phyloP scores from a whole-genome alignment of 2,888 invertebrate genomes.

The Chymomyza fuscimana region DNA sequence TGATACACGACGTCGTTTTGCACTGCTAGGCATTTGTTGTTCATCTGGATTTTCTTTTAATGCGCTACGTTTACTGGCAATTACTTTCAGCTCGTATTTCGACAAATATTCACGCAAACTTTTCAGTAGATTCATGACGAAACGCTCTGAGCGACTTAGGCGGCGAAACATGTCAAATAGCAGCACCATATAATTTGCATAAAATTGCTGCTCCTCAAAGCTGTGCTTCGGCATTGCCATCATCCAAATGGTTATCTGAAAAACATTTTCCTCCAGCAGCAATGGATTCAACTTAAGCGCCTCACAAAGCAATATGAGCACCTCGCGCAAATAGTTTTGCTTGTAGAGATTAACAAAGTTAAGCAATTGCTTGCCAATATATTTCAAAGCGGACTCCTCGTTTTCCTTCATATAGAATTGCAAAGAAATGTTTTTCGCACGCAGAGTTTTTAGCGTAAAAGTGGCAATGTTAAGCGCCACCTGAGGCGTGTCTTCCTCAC shows the following conservation, averaged over 20 bases:
- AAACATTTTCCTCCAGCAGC: slow-evolving; percentile 72
- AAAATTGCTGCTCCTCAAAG: slow-evolving; percentile 48
- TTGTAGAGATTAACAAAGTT: slow-evolving; percentile 36
- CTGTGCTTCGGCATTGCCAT: slow-evolving; percentile 61
- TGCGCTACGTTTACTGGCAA: slow-evolving; percentile 18
- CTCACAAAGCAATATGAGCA: slow-evolving; percentile 71
- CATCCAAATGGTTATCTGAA: slow-evolving; percentile 72
- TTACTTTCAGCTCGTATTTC: slow-evolving; percentile 32
- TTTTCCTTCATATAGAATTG: slow-evolving; percentile 30
- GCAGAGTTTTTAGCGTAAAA: slow-evolving; percentile 66
- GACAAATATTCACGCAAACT: slow-evolving; percentile 65
- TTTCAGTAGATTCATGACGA: slow-evolving; percentile 73
- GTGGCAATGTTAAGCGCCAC: slow-evolving; percentile 48
- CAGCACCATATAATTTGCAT: slow-evolving; percentile 71
- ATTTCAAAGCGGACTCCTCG: slow-evolving; percentile 30
- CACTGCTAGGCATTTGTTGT: not conserved
- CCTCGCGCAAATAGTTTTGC: slow-evolving; percentile 51
- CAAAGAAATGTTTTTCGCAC: slow-evolving; percentile 70
- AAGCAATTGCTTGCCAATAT: slow-evolving; percentile 47
- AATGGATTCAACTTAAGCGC: slow-evolving; percentile 76
- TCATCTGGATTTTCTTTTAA: not conserved
- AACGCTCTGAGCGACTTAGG: slow-evolving; percentile 75
- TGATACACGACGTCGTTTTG: not conserved
- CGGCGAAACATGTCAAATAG: slow-evolving; percentile 77
- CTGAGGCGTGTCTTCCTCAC: not conserved